These are phyloP conservation scores for Bombus sylvicola DNA, from an alignment of 1,140 invertebrate genomes.

Conservation along the genomic window DNA sequence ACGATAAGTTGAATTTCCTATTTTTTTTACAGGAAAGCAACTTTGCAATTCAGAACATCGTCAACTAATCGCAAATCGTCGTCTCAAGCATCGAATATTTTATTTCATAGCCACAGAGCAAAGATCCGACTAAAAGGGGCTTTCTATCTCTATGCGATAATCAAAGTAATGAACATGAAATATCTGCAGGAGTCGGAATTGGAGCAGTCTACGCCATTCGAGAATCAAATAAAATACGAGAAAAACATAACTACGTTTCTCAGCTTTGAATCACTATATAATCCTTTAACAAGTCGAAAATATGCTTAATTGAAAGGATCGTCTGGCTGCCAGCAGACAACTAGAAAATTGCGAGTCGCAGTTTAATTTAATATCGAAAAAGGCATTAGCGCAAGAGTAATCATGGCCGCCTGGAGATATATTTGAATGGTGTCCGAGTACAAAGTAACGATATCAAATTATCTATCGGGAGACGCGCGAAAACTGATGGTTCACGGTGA, in stretches of 20 bases:
- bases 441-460: constrained; percentile 23
- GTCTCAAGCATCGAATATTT: not conserved
- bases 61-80: too few relatives aligned
- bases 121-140: too few relatives aligned
- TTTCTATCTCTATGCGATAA: too few relatives aligned
- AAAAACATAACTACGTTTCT: not conserved
- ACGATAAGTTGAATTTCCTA: too few relatives aligned
- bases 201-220: not conserved
- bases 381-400: not conserved
- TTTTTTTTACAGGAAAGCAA: not conserved
- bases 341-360: too few relatives aligned
- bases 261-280: not conserved
- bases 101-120: not conserved
- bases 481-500: not conserved
- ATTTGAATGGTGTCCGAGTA: not conserved
- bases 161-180: too few relatives aligned
- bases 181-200: not conserved
- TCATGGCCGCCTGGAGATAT: not conserved
- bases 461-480: not conserved
- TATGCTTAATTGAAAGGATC: not conserved
- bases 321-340: too few relatives aligned
- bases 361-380: not conserved
- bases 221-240: not conserved
- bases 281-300: too few relatives aligned
- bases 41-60: not conserved